Evolutionary conservation across 2,113 vertebrate species (phyloP).

Genomic region (Coturnix japonica): DNA sequence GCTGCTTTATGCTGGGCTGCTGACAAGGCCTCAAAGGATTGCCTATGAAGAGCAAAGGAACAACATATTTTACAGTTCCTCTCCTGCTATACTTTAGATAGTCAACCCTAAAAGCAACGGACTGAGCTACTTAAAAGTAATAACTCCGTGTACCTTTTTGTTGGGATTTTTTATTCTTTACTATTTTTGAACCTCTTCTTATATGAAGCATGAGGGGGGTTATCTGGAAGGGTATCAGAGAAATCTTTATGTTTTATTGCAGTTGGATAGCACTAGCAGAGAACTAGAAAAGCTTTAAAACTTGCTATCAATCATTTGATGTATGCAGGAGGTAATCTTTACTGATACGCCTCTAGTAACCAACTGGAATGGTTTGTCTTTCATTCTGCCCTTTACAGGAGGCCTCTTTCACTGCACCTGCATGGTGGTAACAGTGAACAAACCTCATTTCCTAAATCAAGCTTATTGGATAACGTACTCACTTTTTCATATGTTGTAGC

Average conservation of each 20-base stretch:
- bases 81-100: background rate
- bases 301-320: conserved; percentile 73
- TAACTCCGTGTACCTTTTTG: background rate
- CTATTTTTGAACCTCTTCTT: conserved; percentile 55
- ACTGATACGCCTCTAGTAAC: conserved; percentile 69
- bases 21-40: background rate
- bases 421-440: conserved; percentile 62
- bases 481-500: conserved; percentile 53
- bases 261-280: conserved; percentile 49
- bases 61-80: background rate
- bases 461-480: conserved; percentile 59
- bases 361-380: conserved; percentile 72
- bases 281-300: conserved; percentile 78
- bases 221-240: conserved; percentile 73
- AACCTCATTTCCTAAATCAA: conserved; percentile 75
- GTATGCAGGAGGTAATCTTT: conserved; percentile 69
- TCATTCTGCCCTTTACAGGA: conserved; percentile 60
- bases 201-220: background rate
- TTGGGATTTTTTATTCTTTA: conserved; percentile 16
- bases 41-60: background rate
- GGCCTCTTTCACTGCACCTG: conserved; percentile 66
- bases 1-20: background rate
- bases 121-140: conserved; percentile 55
- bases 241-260: conserved; percentile 67
- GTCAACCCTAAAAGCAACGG: conserved; percentile 7